These are phyloP conservation scores for Calameuta filiformis DNA, from an alignment of 2,888 invertebrate species.

Conservation along the genomic window DNA sequence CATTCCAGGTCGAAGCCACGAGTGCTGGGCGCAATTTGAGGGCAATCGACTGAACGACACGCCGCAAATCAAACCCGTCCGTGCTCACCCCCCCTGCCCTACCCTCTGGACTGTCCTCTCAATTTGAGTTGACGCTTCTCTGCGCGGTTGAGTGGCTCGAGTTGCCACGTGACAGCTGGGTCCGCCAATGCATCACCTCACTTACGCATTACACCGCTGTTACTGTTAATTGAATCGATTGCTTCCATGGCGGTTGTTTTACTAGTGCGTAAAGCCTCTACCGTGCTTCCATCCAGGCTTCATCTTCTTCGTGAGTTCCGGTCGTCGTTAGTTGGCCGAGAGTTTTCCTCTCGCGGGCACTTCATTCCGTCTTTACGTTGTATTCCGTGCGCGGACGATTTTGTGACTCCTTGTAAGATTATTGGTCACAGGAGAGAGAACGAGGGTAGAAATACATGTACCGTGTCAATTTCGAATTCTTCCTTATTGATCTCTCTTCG, in stretches of 20 bases:
- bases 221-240: constrained; percentile 60
- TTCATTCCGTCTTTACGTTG: neutral
- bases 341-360: neutral
- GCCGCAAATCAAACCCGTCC: constrained; percentile 62
- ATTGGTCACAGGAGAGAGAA: too few relatives aligned
- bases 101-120: constrained; percentile 31
- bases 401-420: too few relatives aligned
- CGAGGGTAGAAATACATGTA: too few relatives aligned
- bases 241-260: constrained; percentile 39
- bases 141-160: constrained; percentile 40
- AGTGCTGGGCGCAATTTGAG: constrained; percentile 58
- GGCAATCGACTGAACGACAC: constrained; percentile 64
- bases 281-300: neutral
- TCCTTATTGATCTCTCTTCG: neutral
- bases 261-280: neutral
- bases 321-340: neutral
- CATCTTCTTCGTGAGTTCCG: neutral
- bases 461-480: neutral
- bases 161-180: constrained; percentile 51
- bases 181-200: constrained; percentile 46
- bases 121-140: constrained; percentile 51
- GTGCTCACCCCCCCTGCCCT: constrained; percentile 13
- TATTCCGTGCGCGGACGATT: too few relatives aligned
- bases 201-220: constrained; percentile 46
- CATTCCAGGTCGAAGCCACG: constrained; percentile 47